Percentiles rank a stretch among this genome's conserved stretches.
Evolutionary conservation across 2,797 vertebrate species (phyloP).

Genomic region (Serranus cabrilla): DNA sequence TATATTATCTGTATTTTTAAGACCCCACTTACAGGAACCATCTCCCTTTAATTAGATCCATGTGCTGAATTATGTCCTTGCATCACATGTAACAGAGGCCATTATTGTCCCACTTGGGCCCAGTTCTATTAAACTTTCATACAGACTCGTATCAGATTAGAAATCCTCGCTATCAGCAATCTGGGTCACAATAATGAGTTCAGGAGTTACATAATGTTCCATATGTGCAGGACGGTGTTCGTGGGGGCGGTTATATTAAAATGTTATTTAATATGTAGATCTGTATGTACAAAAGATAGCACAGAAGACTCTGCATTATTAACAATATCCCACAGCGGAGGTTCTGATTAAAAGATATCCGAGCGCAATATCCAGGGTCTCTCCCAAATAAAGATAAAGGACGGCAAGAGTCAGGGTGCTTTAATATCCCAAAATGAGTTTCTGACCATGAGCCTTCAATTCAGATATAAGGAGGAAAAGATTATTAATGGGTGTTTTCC

Average conservation of each 20-base stretch:
- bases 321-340: slow-evolving; percentile 12
- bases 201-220: slow-evolving; percentile 62
- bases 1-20: too few species aligned
- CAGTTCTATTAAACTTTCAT: slow-evolving; percentile 63
- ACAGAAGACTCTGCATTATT: background rate
- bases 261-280: slow-evolving; percentile 11
- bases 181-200: slow-evolving; percentile 76
- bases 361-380: slow-evolving; percentile 17
- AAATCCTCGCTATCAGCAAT: slow-evolving; percentile 62
- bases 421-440: slow-evolving; percentile 52
- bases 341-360: slow-evolving; percentile 4
- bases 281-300: background rate
- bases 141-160: slow-evolving; percentile 66
- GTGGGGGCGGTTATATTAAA: slow-evolving; percentile 4
- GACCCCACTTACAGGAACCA: too few species aligned
- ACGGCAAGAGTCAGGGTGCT: background rate
- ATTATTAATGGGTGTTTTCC: background rate
- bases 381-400: slow-evolving; percentile 25
- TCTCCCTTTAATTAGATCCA: slow-evolving; percentile 16
- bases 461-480: background rate
- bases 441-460: slow-evolving; percentile 28
- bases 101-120: slow-evolving; percentile 26
- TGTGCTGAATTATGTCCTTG: background rate
- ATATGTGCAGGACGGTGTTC: slow-evolving; percentile 56
- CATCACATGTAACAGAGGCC: slow-evolving; percentile 12